Evolutionary conservation across 2,113 vertebrate species (phyloP).

Genomic region (Vimba vimba): DNA sequence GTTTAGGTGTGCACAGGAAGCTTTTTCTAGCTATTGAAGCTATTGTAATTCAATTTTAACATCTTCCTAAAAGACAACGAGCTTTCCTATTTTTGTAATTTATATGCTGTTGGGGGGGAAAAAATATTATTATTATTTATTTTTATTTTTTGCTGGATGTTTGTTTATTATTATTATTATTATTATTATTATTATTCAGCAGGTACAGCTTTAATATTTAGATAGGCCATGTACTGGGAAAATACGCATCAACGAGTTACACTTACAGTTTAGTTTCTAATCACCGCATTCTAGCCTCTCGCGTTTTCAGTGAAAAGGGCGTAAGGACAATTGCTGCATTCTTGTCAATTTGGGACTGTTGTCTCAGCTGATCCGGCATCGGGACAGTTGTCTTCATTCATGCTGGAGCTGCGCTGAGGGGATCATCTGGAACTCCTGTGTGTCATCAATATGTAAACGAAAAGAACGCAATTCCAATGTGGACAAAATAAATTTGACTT

Average conservation of each 20-base stretch:
- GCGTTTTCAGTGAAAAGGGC: not conserved
- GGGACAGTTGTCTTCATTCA: constrained; percentile 3
- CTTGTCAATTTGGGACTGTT: constrained; percentile 28
- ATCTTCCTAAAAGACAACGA: not conserved
- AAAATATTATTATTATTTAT: too few species aligned
- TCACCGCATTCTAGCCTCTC: not conserved
- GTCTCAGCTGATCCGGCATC: constrained; percentile 50
- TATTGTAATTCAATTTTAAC: not conserved
- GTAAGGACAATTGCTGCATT: not conserved
- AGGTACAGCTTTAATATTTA: not conserved
- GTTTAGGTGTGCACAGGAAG: not conserved
- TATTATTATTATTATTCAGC: too few species aligned
- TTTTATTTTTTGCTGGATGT: too few species aligned
- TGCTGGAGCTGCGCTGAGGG: not conserved
- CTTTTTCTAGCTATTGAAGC: not conserved
- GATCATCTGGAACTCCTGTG: not conserved
- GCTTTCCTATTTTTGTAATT: not conserved
- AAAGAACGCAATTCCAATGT: not conserved
- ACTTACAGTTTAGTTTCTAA: not conserved
- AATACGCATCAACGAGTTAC: too few species aligned
- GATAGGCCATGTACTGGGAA: not conserved
- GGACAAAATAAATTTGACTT: not conserved
- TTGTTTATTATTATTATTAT: too few species aligned
- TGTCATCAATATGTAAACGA: not conserved
- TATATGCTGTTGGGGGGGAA: not conserved